Evolutionary conservation across 2,888 invertebrate genomes (phyloP).

Genomic region (Mycogona germanica): DNA sequence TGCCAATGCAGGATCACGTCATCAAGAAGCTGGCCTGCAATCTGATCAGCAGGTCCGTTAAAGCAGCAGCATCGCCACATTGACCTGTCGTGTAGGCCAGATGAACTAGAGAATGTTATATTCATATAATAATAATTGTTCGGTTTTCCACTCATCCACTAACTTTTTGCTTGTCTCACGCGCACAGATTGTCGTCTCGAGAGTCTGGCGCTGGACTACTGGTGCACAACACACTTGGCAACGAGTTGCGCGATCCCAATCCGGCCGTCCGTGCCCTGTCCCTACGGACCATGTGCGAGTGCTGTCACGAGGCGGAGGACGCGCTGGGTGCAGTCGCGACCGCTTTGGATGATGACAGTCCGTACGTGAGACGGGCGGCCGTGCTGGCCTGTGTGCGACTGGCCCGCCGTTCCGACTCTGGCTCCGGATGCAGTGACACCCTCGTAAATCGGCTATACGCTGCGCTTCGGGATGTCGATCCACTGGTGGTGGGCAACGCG

Average conservation of each 20-base stretch:
- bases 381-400: slow-evolving; percentile 24
- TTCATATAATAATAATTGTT: neutral
- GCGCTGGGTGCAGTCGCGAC: neutral
- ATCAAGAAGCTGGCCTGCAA: neutral
- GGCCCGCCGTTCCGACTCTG: slow-evolving; percentile 4
- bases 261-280: neutral
- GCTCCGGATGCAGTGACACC: slow-evolving; percentile 15
- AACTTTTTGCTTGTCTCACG: neutral
- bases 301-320: neutral
- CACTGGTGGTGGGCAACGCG: slow-evolving; percentile 30
- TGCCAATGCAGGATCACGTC: slow-evolving; percentile 2
- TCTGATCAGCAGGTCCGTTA: neutral
- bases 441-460: slow-evolving; percentile 28
- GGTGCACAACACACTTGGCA: neutral
- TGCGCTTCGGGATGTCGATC: slow-evolving; percentile 31
- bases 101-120: neutral
- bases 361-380: slow-evolving; percentile 31
- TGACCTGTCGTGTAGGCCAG: too few relatives aligned
- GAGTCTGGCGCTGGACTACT: neutral
- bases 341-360: slow-evolving; percentile 29
- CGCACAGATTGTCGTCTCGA: neutral
- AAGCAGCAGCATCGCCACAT: neutral
- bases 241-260: neutral
- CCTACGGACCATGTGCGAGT: neutral
- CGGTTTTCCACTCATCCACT: neutral